phyloP scores from a whole-genome alignment of 2,888 invertebrate genomes.

The Erebia aethiops region DNA sequence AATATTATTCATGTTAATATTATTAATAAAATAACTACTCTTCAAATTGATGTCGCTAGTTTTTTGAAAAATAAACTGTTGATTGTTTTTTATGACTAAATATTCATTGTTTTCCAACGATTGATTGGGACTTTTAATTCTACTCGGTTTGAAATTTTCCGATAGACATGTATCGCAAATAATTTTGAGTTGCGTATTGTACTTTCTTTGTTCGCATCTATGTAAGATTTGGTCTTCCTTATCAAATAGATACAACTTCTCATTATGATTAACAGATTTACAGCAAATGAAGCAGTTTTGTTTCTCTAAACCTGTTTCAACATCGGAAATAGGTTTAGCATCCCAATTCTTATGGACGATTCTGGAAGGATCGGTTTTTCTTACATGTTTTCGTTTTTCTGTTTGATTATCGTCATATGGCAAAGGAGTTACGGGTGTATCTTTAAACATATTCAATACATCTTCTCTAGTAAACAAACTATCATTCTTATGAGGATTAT shows the following conservation, averaged over 20 bases:
- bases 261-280: constrained; percentile 61
- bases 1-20: constrained; percentile 9
- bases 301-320: constrained; percentile 61
- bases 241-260: constrained; percentile 72
- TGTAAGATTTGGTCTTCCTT: constrained; percentile 74
- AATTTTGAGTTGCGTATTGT: constrained; percentile 65
- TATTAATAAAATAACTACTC: constrained; percentile 25
- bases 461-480: constrained; percentile 66
- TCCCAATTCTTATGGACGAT: constrained; percentile 59
- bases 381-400: constrained; percentile 65
- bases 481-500: constrained; percentile 49
- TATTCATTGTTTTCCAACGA: constrained; percentile 68
- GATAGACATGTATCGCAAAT: constrained; percentile 68
- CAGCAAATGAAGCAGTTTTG: constrained; percentile 71
- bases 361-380: constrained; percentile 72
- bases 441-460: constrained; percentile 74
- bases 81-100: constrained; percentile 73
- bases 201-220: constrained; percentile 65
- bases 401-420: constrained; percentile 59
- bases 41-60: constrained; percentile 52
- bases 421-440: constrained; percentile 69
- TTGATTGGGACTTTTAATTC: constrained; percentile 67
- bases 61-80: constrained; percentile 75
- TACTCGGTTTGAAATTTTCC: constrained; percentile 64
- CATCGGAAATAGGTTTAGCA: constrained; percentile 55